Conservation (phyloP, 2,797 vertebrate species). For the Anguilla obscura region DNA sequence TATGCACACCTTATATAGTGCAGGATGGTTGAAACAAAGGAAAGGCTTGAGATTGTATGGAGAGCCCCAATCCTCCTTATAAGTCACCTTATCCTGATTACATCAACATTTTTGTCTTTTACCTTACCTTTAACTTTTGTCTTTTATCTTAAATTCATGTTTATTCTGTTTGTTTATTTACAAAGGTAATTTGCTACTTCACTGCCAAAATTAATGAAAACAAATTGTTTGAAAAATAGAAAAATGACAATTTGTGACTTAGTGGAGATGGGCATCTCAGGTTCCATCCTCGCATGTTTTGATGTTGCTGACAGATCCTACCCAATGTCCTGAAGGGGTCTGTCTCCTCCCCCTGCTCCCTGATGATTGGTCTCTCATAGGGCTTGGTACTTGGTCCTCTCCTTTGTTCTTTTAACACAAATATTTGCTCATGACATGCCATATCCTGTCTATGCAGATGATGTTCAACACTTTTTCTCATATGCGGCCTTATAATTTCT, state of each 20-base stretch:
- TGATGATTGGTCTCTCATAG: too few relatives aligned
- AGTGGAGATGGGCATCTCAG: background rate
- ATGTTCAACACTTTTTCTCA: too few relatives aligned
- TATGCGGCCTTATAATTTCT: too few relatives aligned
- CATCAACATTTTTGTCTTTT: background rate
- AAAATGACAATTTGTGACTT: background rate
- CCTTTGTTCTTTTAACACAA: too few relatives aligned
- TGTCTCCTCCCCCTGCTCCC: too few relatives aligned
- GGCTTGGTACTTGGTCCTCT: too few relatives aligned
- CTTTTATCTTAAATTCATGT: background rate
- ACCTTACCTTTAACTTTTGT: background rate
- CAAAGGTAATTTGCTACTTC: background rate
- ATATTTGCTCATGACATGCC: too few relatives aligned
- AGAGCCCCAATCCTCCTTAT: background rate
- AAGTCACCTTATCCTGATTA: background rate
- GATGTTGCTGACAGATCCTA: background rate
- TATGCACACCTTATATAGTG: background rate
- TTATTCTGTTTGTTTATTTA: background rate
- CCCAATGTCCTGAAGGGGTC: background rate
- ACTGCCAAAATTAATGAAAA: background rate
- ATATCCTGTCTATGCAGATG: too few relatives aligned
- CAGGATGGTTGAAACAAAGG: background rate
- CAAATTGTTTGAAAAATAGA: background rate
- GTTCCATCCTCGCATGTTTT: background rate
- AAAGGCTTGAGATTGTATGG: background rate